Evolutionary conservation across 2,113 vertebrate genomes (phyloP), one percentile per base, ranked within the genome.

Genomic region (Amblyornis subalaris): DNA sequence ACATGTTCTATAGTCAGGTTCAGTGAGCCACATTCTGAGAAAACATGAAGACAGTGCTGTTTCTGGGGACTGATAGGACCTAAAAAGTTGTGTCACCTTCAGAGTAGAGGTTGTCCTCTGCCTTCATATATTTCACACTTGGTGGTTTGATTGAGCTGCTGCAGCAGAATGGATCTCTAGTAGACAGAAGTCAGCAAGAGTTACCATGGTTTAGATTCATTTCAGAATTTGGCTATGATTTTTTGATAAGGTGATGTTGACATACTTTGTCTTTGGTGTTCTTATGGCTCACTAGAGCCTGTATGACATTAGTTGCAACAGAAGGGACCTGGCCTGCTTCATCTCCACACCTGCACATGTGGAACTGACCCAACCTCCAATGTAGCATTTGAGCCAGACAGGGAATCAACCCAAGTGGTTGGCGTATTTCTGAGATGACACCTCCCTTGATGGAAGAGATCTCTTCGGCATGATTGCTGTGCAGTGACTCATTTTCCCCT

Each of bases 361-460:
- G 33, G 38, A 92, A 67, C 26, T 28, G n/a, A 86, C 61, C 8
- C 45, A 84, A 18, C 19, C 12, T 72, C 58, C 53, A 33, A 9
- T 0, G 16, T 0, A 67, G 25, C 4, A 3, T 40, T 75, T 60
- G 66, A 64, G 44, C 12, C 50, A 51, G 38, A 50, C 18, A 73
- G 7, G 9, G 50, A 75, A 48, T 17, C 61, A 79, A 2, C 17
- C 9, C 25, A 62, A 80, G 31, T 2, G 20, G 24, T 0, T 80
- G 47, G 42, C 0, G 0, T 47, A 31, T 24, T 64, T 77, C 28
- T 73, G 65, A 62, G 48, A 64, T 0, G 10, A 73, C 26, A 73
- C 15, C 20, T 71, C 31, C 45, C 45, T 36, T 72, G 18, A 35
- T 2, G 1, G 45, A 55, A 61, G 24, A 44, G 38, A 64, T 62